Base-by-base conservation (phyloP, 2,797 vertebrate genomes). In the Zonotrichia albicollis region DNA sequence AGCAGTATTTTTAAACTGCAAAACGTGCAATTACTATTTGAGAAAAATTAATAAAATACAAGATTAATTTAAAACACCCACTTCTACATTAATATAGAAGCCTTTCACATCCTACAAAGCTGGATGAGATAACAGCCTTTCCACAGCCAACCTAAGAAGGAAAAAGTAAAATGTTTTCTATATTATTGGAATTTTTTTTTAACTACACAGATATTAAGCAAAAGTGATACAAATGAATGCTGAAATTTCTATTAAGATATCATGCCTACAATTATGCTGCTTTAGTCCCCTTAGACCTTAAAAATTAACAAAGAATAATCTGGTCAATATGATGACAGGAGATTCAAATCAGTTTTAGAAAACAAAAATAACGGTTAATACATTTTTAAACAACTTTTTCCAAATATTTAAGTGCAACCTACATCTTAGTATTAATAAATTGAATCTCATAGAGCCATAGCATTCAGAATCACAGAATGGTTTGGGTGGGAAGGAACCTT, bases 1-100 rank as follows among this genome's bases (percentile, higher is more conserved):
- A 84, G 68, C 61, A 81, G 76, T 83, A 87, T 83, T 94, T 93
- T 92, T 92, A 79, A 87, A 93, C 76, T 65, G 30, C 68, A 84
- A 96, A 94, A 92, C 3, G 5, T 82, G 77, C 83, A 77, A 81
- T 50, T 73, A 82, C 66, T 89, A 50, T 80, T 64, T 73, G 57
- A 84, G 50, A 91, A 84, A 92, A 95, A 92, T 36, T 77, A 90
- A 90, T 81, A 68, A 94, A 93, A 58, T 43, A 81, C 30, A 82
- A 80, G 61, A 84, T 72, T 71, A 84, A 76, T 77, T 89, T 77
- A 68, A 90, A 81, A 92, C 50, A 92, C 43, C 62, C 54, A 77
- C 72, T 89, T 89, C 66, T 75, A 51, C 30, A 27, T 87, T 91
- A 89, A 83, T 51, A 85, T 48, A 94, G 73, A 94, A 87, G 51